A percentile compares a stretch with the other conserved stretches of the same genome.
Conservation (phyloP, 1,140 invertebrate species). For the Dinothrombium tinctorium region DNA sequence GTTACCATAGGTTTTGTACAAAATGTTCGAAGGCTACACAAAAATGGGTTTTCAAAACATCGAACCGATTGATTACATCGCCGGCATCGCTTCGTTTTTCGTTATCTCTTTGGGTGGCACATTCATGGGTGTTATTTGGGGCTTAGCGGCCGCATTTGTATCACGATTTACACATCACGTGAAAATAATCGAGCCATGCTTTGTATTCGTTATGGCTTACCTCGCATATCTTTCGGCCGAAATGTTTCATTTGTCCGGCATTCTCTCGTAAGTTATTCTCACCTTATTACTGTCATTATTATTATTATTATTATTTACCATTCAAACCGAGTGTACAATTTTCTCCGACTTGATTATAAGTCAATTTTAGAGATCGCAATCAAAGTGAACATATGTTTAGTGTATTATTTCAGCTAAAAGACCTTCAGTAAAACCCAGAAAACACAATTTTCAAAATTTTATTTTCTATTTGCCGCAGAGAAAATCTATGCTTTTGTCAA, state of each 20-base stretch:
- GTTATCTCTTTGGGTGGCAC: slow-evolving; percentile 81
- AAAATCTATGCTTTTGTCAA: too few species aligned
- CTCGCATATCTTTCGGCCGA: slow-evolving; percentile 87
- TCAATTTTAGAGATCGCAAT: too few species aligned
- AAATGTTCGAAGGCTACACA: slow-evolving; percentile 77
- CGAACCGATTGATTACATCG: slow-evolving; percentile 36
- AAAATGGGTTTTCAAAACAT: slow-evolving; percentile 56
- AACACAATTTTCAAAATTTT: too few species aligned
- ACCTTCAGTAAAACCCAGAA: too few species aligned
- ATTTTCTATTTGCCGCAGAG: too few species aligned
- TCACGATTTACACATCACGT: slow-evolving; percentile 86
- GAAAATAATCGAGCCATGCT: slow-evolving; percentile 88
- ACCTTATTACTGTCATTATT: neutral
- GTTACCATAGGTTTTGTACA: slow-evolving; percentile 49
- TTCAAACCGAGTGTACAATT: too few species aligned
- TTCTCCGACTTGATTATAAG: too few species aligned
- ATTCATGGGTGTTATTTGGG: slow-evolving; percentile 80
- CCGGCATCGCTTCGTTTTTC: slow-evolving; percentile 71
- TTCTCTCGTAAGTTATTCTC: slow-evolving; percentile 52
- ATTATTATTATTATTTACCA: too few species aligned
- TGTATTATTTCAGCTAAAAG: too few species aligned
- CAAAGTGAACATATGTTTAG: too few species aligned
- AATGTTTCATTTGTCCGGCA: slow-evolving; percentile 94
- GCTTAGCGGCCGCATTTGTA: slow-evolving; percentile 77
- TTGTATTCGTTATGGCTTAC: slow-evolving; percentile 98